Percentiles rank a stretch among this genome's conserved stretches.
phyloP scores from a whole-genome alignment of 2,113 vertebrate species.

The Opisthocomus hoazin region DNA sequence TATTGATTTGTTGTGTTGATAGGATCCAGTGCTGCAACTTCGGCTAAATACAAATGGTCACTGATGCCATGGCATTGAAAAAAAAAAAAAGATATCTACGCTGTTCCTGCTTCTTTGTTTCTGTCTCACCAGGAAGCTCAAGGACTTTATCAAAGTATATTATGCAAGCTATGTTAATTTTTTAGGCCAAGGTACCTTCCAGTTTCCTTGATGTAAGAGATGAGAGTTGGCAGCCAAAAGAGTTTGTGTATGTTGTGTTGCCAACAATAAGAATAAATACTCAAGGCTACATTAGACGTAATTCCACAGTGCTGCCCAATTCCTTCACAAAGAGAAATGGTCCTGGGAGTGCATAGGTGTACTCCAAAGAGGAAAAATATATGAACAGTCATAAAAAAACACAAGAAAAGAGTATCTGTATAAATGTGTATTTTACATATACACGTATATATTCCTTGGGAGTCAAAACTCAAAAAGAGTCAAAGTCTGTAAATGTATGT shows the following conservation, averaged over 20 bases:
- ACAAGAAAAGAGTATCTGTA: background rate
- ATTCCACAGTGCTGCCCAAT: background rate
- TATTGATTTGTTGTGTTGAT: constrained; percentile 14
- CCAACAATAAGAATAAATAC: background rate
- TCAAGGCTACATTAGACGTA: background rate
- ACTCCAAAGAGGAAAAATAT: background rate
- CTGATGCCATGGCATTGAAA: background rate
- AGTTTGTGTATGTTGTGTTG: background rate
- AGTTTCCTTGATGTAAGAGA: background rate
- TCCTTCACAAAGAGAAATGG: background rate
- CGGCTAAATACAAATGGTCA: background rate
- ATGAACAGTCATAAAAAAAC: background rate
- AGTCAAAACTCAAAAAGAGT: background rate
- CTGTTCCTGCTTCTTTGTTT: background rate
- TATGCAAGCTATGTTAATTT: background rate
- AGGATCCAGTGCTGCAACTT: background rate
- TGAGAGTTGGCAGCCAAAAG: background rate
- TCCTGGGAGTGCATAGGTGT: background rate
- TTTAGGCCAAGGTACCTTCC: constrained; percentile 1
- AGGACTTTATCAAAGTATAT: constrained; percentile 10
- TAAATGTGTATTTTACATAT: background rate
- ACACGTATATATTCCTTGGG: background rate
- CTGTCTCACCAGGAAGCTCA: background rate
- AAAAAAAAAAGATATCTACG: background rate
- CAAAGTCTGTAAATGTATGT: background rate